Percentiles rank a stretch among this genome's conserved stretches.
Conservation (phyloP, 2,888 invertebrate species). For the Chrysolina haemoptera region DNA sequence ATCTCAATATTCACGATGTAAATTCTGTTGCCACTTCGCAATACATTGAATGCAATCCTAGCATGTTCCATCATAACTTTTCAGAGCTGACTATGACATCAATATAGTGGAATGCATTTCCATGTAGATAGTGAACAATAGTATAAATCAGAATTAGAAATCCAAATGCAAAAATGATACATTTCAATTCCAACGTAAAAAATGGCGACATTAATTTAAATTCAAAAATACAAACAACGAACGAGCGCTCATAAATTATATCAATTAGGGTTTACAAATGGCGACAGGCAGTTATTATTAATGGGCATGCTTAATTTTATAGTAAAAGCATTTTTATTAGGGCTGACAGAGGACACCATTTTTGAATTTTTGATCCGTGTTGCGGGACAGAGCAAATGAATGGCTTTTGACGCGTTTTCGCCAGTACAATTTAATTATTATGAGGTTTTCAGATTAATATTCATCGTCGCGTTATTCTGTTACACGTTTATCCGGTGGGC, state of each 20-base stretch:
- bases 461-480: neutral
- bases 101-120: constrained; percentile 1
- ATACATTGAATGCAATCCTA: too few species aligned
- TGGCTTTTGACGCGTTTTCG: neutral
- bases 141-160: constrained; percentile 23
- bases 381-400: constrained; percentile 22
- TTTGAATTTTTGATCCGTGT: constrained; percentile 62
- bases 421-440: constrained; percentile 4
- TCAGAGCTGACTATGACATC: neutral
- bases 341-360: constrained; percentile 59
- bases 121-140: constrained; percentile 20
- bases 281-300: constrained; percentile 62
- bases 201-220: constrained; percentile 58
- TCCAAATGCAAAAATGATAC: constrained; percentile 59
- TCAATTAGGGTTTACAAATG: constrained; percentile 59
- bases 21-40: too few species aligned
- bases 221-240: constrained; percentile 53
- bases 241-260: constrained; percentile 56
- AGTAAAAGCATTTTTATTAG: constrained; percentile 69
- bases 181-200: constrained; percentile 65
- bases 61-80: neutral
- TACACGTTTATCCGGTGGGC: neutral
- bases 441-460: constrained; percentile 8
- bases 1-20: too few species aligned
- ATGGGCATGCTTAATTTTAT: constrained; percentile 65